A percentile compares a stretch with the other conserved stretches of the same genome.
These are phyloP conservation scores for Trachurus trachurus DNA, from an alignment of 2,797 vertebrate species.

Conservation along the genomic window DNA sequence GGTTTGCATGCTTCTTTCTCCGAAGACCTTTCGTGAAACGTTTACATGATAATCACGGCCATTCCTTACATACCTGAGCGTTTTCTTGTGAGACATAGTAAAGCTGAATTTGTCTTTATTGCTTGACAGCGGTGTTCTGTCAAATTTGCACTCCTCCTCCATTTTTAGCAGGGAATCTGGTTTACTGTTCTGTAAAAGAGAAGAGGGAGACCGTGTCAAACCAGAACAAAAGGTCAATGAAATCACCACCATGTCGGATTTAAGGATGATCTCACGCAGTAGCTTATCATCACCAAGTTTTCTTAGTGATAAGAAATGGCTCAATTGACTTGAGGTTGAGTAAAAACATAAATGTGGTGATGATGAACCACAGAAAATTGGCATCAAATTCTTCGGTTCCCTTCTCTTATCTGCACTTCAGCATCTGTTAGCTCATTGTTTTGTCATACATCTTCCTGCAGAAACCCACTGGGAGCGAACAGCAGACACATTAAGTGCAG, in stretches of 20 bases:
- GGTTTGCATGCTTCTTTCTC: slow-evolving; percentile 24
- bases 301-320: too few species aligned
- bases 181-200: slow-evolving; percentile 93
- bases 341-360: neutral
- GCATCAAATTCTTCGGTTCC: neutral
- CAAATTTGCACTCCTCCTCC: slow-evolving; percentile 96
- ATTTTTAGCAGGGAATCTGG: slow-evolving; percentile 98
- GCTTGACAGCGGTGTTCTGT: slow-evolving; percentile 90
- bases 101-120: slow-evolving; percentile 97
- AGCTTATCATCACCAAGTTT: too few species aligned
- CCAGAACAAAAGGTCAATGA: neutral
- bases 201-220: slow-evolving; percentile 45
- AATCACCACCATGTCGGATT: neutral
- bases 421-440: neutral
- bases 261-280: too few species aligned
- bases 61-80: slow-evolving; percentile 89
- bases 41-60: slow-evolving; percentile 11
- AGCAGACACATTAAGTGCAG: neutral
- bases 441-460: neutral
- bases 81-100: slow-evolving; percentile 94
- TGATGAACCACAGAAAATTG: neutral
- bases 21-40: slow-evolving; percentile 8
- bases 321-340: too few species aligned
- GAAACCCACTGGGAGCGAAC: neutral
- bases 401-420: neutral